Evolutionary conservation across 2,113 vertebrate species (phyloP), one percentile per base, ranked within the genome.

Genomic region (Dasypus novemcinctus): DNA sequence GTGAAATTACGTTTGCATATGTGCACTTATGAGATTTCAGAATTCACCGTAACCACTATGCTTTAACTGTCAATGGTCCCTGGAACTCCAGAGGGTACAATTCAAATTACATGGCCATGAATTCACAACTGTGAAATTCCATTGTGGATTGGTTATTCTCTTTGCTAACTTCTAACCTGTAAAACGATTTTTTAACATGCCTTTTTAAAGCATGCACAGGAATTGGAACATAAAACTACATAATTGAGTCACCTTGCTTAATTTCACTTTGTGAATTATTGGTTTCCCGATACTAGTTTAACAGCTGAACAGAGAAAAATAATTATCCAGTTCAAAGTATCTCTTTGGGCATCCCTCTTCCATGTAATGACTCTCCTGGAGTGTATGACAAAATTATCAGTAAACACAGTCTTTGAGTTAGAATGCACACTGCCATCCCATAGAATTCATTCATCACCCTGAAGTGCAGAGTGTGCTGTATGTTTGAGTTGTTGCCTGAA

Each of bases 261-360:
- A 97, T 95, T 97, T 94, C 86, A 68, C 41, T 74, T 84, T 86
- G 46, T 97, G 75, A 97, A 72, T 84, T 93, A 97, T 25, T 84
- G 74, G 38, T 94, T 95, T 94, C 79, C 61, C 91, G 74, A 95
- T 87, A 95, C 78, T 20, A 90, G 72, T 78, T 90, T 79, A 75
- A 95, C 38, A 69, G n/a, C 36, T 88, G 79, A 89, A 75, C 10
- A 93, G 78, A 96, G 69, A 57, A 83, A 94, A 93, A 64, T 54
- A 68, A 79, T 68, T 82, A 29, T 97, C 9, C 12, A 75, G 61
- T 75, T 83, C 79, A 54, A 87, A 93, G 38, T 38, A 61, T 78
- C 23, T 59, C 81, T 76, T 61, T 93, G 64, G 46, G 33, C n/a
- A 85, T 87, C 12, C 10, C 25, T 87, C 64, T 90, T 66, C 63